These are phyloP conservation scores for Chymomyza amoena DNA, from an alignment of 2,888 invertebrate species.

Conservation along the genomic window DNA sequence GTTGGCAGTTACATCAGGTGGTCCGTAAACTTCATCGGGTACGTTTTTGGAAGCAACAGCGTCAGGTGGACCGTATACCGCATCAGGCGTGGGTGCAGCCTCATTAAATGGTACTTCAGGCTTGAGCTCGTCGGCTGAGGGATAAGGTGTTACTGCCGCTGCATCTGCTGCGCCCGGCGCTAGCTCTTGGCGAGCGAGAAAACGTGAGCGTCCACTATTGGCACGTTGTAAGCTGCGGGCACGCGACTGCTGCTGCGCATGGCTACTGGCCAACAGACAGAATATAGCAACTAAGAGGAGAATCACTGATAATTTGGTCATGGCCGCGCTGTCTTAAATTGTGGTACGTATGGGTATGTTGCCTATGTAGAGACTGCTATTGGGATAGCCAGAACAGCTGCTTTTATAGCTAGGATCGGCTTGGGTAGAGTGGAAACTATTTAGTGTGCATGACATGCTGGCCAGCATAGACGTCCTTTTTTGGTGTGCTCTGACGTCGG, in stretches of 20 bases:
- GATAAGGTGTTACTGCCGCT: slow-evolving; percentile 72
- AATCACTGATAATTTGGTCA: slow-evolving; percentile 66
- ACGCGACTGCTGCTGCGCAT: slow-evolving; percentile 52
- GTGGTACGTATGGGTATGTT: slow-evolving; percentile 8
- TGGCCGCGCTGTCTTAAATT: slow-evolving; percentile 29
- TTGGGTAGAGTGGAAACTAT: slow-evolving; percentile 32
- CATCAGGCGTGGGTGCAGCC: slow-evolving; percentile 64
- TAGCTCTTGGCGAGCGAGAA: slow-evolving; percentile 68
- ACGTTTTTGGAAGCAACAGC: slow-evolving; percentile 48
- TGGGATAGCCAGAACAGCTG: slow-evolving; percentile 14
- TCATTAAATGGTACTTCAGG: slow-evolving; percentile 74
- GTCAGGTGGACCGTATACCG: slow-evolving; percentile 69
- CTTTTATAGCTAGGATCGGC: slow-evolving; percentile 61
- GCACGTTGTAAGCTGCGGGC: slow-evolving; percentile 54
- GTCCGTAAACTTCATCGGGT: slow-evolving; percentile 71
- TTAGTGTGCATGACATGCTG: slow-evolving; percentile 60
- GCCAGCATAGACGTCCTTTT: slow-evolving; percentile 59
- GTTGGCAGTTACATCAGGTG: slow-evolving; percentile 60
- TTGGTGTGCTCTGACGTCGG: slow-evolving; percentile 62
- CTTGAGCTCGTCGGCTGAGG: slow-evolving; percentile 71
- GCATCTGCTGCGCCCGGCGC: slow-evolving; percentile 41
- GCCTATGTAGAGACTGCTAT: slow-evolving; percentile 51
- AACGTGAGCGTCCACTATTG: slow-evolving; percentile 57
- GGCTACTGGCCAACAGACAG: slow-evolving; percentile 41
- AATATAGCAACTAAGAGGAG: slow-evolving; percentile 48